Base-by-base conservation (phyloP, 2,113 vertebrate genomes). In the Calyptomena viridis region DNA sequence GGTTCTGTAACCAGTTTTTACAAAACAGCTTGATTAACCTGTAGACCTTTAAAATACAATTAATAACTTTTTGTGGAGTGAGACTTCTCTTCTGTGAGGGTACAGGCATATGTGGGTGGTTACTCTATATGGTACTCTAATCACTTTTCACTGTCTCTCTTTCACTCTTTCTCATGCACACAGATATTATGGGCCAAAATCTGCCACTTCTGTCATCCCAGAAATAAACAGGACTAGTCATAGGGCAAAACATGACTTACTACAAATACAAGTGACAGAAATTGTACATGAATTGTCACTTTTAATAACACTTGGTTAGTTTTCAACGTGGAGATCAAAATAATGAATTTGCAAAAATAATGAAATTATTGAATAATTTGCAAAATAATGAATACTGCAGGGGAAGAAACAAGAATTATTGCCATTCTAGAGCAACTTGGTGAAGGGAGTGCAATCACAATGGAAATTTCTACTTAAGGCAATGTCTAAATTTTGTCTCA, bases 211-310 rank as follows among this genome's bases (percentile, higher is more conserved):
- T 86, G 72, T 90, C 75, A 88, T 64, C 24, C 23, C 75, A 95
- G 84, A 94, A 91, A 97, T 95, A 96, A 94, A 84, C 62, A 87
- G 20, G 24, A 84, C 66, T 87, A 91, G 87, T 93, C 93, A 95
- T 52, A 93, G 91, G 89, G 89, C 74, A 95, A 89, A 95, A 87
- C 50, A 73, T 58, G 74, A 84, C 62, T 91, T 92, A 35, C 30
- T 86, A 42, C 73, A 80, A 84, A 84, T 82, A 47, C 31, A 83
- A 89, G 33, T 84, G 75, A 88, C 74, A 85, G 35, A 75, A 95
- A 77, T 23, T 47, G 17, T 72, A 80, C 27, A 53, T 77, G 60
- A 77, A 93, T 55, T 23, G 44, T 88, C 2, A 60, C 84, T 92
- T 95, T 93, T 67, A 79, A 71, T 49, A 67, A 75, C 12, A 21